phyloP scores from a whole-genome alignment of 2,797 vertebrate genomes.

The Halcyon chelicuti region DNA sequence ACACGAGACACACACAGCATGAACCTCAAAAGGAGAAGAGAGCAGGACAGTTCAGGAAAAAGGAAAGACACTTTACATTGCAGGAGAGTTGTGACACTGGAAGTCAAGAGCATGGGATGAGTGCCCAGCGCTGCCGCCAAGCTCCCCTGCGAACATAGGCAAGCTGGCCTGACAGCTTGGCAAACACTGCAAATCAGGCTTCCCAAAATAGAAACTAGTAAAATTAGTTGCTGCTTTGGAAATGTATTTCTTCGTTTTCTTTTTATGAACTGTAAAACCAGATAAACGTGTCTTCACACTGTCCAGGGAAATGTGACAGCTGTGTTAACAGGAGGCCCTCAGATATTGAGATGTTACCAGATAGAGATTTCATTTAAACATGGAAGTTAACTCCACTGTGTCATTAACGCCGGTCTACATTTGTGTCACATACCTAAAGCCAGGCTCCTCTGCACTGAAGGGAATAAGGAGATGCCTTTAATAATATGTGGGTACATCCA shows the following conservation, averaged over 20 bases:
- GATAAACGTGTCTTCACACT: neutral
- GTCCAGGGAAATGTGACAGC: neutral
- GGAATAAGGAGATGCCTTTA: neutral
- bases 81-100: neutral
- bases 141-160: neutral
- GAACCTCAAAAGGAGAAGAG: neutral
- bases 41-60: neutral
- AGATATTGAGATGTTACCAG: neutral
- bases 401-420: neutral
- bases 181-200: neutral
- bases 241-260: neutral
- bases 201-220: constrained; percentile 26
- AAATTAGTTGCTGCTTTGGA: constrained; percentile 47
- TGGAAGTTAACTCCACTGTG: neutral
- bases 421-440: neutral
- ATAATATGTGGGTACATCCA: neutral
- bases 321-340: neutral
- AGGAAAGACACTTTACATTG: neutral
- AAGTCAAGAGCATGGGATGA: neutral
- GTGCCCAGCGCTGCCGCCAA: neutral
- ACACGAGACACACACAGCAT: rapidly evolving
- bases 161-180: constrained; percentile 8
- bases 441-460: neutral
- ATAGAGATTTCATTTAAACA: neutral
- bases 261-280: neutral